Evolutionary conservation across 2,797 vertebrate species (phyloP).

Genomic region (Garrulus glandarius): DNA sequence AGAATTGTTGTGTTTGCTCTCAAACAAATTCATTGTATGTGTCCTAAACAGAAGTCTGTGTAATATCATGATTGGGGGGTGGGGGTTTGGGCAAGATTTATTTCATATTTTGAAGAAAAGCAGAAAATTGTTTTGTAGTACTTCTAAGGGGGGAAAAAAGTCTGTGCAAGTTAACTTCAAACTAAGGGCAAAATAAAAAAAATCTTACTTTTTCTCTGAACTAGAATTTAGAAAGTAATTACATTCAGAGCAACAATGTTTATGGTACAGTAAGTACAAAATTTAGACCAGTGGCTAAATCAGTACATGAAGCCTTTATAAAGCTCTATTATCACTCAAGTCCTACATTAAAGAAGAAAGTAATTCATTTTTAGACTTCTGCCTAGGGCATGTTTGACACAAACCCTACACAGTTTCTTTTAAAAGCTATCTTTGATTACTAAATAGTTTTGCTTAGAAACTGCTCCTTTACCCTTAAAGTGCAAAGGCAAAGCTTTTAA

Average conservation of each 20-base stretch:
- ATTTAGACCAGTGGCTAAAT: background rate
- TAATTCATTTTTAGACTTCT: background rate
- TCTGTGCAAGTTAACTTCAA: background rate
- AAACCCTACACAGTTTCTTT: background rate
- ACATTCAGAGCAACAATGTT: background rate
- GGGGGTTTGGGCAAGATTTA: background rate
- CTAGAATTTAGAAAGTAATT: background rate
- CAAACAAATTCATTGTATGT: background rate
- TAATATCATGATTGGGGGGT: background rate
- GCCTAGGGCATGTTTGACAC: background rate
- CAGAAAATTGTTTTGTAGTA: background rate
- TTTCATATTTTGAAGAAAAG: background rate
- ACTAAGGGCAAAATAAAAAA: background rate
- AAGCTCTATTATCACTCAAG: background rate
- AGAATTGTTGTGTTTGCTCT: background rate
- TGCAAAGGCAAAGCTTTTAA: slow-evolving; percentile 7
- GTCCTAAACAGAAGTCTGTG: background rate
- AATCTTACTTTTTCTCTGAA: background rate
- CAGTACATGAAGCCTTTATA: background rate
- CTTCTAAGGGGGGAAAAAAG: background rate
- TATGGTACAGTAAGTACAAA: background rate
- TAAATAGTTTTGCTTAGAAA: slow-evolving; percentile 11
- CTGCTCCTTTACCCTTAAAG: background rate
- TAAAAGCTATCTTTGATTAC: slow-evolving; percentile 17
- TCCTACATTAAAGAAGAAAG: background rate